These are phyloP conservation scores for Piaya cayana DNA, from an alignment of 2,113 vertebrate species.

Conservation along the genomic window DNA sequence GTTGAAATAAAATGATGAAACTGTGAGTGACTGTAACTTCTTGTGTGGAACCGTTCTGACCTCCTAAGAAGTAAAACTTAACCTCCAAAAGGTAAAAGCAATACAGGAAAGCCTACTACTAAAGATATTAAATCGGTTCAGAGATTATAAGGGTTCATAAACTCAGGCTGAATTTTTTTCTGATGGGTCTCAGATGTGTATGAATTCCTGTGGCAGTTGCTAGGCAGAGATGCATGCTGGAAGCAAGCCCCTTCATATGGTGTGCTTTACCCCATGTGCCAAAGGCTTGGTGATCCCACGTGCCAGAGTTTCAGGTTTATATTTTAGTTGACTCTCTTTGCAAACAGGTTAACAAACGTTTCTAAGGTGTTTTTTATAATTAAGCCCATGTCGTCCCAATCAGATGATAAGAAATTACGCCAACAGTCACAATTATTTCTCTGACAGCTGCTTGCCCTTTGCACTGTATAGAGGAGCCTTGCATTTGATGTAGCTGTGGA, in stretches of 20 bases:
- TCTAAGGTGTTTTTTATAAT: background rate
- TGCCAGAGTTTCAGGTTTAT: background rate
- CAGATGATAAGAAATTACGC: background rate
- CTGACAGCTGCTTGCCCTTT: background rate
- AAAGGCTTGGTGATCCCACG: background rate
- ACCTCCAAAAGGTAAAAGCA: slow-evolving; percentile 48
- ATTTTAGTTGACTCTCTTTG: background rate
- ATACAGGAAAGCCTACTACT: slow-evolving; percentile 48
- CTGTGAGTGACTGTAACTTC: background rate
- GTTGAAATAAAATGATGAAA: slow-evolving; percentile 5
- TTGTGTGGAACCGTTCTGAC: background rate
- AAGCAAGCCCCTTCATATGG: background rate
- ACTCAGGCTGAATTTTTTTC: slow-evolving; percentile 22
- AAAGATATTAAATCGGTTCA: slow-evolving; percentile 46
- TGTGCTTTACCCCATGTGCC: rapidly evolving
- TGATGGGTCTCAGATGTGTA: slow-evolving; percentile 37
- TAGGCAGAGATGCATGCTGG: background rate
- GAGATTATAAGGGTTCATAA: slow-evolving; percentile 51
- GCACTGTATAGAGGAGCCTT: background rate
- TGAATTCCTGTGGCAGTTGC: background rate
- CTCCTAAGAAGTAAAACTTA: slow-evolving; percentile 35
- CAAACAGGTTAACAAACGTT: background rate
- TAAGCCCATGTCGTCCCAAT: rapidly evolving
- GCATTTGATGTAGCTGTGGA: background rate
- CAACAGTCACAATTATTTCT: background rate